Percentiles rank a stretch among this genome's conserved stretches.
Evolutionary conservation across 2,113 vertebrate species (phyloP).

Genomic region (Petromus typicus): DNA sequence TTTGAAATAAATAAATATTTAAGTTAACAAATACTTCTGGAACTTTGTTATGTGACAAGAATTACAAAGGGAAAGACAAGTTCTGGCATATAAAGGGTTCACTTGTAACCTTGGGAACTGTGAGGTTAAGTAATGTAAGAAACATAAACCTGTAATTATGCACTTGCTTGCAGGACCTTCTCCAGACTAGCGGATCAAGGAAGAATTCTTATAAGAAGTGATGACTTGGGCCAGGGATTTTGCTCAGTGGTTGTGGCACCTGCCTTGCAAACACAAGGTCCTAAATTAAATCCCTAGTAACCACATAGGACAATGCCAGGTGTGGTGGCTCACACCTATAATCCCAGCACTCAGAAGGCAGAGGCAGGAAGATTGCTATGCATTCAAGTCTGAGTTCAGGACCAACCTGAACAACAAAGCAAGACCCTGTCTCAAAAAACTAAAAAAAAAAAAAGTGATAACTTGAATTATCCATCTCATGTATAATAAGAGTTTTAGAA

Average conservation of each 20-base stretch:
- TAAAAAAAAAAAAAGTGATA: constrained; percentile 16
- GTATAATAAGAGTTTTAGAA: constrained; percentile 19
- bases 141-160: not conserved
- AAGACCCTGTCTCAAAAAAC: too few species aligned
- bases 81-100: not conserved
- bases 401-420: too few species aligned
- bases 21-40: constrained; percentile 34
- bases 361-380: too few species aligned
- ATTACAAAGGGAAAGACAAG: constrained; percentile 13
- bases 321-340: too few species aligned
- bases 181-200: not conserved
- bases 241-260: too few species aligned
- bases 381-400: too few species aligned
- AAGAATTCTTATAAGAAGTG: not conserved
- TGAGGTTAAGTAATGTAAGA: not conserved
- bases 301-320: too few species aligned
- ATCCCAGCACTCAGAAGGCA: too few species aligned
- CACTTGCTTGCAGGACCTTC: not conserved
- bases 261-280: too few species aligned
- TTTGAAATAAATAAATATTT: not conserved
- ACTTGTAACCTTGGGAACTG: not conserved
- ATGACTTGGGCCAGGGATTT: too few species aligned
- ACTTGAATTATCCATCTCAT: not conserved
- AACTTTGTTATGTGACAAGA: not conserved
- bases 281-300: too few species aligned